These are phyloP conservation scores for Hypocryptadius cinnamomeus DNA, from an alignment of 2,113 vertebrate genomes.

Conservation along the genomic window DNA sequence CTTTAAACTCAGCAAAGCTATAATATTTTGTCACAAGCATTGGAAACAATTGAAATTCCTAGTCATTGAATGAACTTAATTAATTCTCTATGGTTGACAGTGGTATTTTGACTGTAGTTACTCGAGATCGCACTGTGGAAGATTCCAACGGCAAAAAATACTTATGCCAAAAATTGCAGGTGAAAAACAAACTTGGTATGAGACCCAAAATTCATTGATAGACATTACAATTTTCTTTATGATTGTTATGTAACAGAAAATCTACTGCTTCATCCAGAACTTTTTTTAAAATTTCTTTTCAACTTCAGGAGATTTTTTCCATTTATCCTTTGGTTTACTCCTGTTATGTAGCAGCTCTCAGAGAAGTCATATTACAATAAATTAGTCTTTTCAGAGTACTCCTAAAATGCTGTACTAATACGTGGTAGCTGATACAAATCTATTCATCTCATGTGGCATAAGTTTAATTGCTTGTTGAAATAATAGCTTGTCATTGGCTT, in stretches of 20 bases:
- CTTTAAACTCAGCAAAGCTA: background rate
- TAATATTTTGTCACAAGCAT: background rate
- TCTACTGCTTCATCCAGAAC: background rate
- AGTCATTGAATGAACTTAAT: background rate
- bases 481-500: background rate
- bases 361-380: background rate
- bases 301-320: background rate
- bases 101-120: background rate
- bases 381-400: background rate
- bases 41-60: background rate
- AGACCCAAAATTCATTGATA: background rate
- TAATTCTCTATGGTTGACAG: background rate
- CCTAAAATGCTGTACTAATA: background rate
- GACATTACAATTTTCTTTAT: background rate
- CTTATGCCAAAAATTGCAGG: background rate
- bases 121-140: background rate
- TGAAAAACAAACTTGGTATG: background rate
- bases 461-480: background rate
- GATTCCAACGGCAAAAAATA: background rate
- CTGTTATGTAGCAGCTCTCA: background rate
- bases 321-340: background rate
- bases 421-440: background rate
- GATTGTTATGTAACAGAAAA: background rate
- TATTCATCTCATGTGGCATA: background rate
- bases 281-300: background rate